Base-by-base conservation (phyloP, 1,140 invertebrate species). In the Akabosia matsudoensis region DNA sequence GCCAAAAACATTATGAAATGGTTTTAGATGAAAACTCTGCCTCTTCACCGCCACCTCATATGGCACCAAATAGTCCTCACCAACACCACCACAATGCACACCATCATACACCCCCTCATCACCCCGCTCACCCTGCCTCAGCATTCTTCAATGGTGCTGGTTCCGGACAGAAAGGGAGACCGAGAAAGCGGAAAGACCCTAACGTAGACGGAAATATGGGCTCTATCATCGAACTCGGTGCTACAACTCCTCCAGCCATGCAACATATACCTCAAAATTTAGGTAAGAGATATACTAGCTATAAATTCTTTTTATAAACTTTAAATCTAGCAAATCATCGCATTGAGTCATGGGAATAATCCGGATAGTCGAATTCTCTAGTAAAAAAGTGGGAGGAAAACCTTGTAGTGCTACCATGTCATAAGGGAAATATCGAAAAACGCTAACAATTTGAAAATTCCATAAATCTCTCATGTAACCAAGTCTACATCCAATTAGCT, bases 1-100 rank as follows among this genome's bases (percentile, higher is more conserved):
- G 91, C 86, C 90, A 92, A 82, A 86, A 92, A 75, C 93, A 95
- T 85, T 95, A 93, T 86, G 92, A 92, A 82, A 90, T 92, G 83
- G 85, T 84, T 83, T 89, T 80, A 86, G 82, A 80, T 79, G 84
- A 79, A 82, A 83, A 83, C 83, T 83, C 82, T 0, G 79, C 79
- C 74, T 81, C 74, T 28, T 80, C 79, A 45, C 75, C 73, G 26
- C 79, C 74, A 67, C 28, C 24, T 34, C 54, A 34, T 37, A 13
- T 74, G 33, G 28, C 51, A 74, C 76, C 76, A 70, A 74, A 74
- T 56, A 77, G 75, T 83, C 74, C 86, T 45, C 85, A 84, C 75
- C 82, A 84, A 56, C 83, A 84, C 75, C 33, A 52, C 28, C 72
- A 30, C 67, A 70, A 64, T 80, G 78, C 75, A 82, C 83, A 78